A percentile compares a stretch with the other conserved stretches of the same genome.
phyloP scores from a whole-genome alignment of 1,140 invertebrate species.

The Goniozus legneri region DNA sequence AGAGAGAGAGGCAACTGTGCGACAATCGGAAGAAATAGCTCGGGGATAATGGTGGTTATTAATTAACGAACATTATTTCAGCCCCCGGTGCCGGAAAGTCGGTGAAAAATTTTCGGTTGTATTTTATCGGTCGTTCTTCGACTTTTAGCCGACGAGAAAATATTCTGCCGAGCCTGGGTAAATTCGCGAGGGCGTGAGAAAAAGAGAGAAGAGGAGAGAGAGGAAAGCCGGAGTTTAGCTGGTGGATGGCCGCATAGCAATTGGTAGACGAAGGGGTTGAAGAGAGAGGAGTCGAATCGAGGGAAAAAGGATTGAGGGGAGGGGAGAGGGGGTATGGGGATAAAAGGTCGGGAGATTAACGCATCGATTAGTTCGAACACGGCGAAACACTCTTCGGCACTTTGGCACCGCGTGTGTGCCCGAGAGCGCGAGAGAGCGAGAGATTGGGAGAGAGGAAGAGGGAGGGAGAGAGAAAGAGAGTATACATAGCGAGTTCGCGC shows the following conservation, averaged over 20 bases:
- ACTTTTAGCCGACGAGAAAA: slow-evolving; percentile 17
- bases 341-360: slow-evolving; percentile 45
- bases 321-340: slow-evolving; percentile 23
- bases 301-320: not conserved
- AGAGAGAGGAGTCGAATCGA: slow-evolving; percentile 12
- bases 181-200: not conserved
- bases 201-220: slow-evolving; percentile 1
- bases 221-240: slow-evolving; percentile 17
- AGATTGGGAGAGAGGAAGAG: no score
- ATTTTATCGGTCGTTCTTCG: slow-evolving; percentile 19
- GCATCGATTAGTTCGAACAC: slow-evolving; percentile 46
- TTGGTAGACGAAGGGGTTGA: slow-evolving; percentile 14
- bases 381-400: slow-evolving; percentile 45
- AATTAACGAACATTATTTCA: no score
- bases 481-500: no score
- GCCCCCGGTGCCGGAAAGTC: no score
- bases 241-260: slow-evolving; percentile 21
- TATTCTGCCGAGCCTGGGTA: slow-evolving; percentile 20
- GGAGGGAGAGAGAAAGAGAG: no score
- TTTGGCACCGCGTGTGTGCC: slow-evolving; percentile 31
- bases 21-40: slow-evolving; percentile 1
- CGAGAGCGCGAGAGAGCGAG: no score
- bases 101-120: slow-evolving; percentile 23
- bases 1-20: not conserved
- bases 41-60: no score